Base-by-base conservation (phyloP, 2,888 invertebrate genomes). In the Scaeva pyrastri region DNA sequence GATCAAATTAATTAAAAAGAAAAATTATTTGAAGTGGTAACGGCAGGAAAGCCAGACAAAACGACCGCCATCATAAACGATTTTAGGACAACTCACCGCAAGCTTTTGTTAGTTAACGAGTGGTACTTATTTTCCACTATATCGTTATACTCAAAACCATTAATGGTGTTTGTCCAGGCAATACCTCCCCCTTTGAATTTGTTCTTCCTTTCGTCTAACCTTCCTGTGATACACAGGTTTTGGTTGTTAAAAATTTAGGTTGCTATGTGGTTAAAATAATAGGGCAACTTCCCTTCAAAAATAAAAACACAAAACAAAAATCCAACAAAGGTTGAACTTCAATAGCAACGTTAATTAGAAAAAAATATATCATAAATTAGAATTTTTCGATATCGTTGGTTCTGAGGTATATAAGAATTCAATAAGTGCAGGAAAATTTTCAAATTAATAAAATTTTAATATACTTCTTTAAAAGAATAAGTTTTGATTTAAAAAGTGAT, bases 1-100 rank as follows among this genome's bases (percentile, higher is more conserved):
- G 36, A 39, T 60, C 39, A 60, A 60, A 60, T 60, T 60, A 60
- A 60, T 60, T 60, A 60, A 60, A 60, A 60, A 7, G 39, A 41
- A 60, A 60, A 60, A 31, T 31, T 60, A 60, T 41, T 39, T 39
- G 21, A 19, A 60, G 60, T 21, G 60, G 39, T 39, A 14, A 39
- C n/a, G n/a, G 19, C 4, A 41, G 3, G 21, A 21, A 6, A 21
- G 14, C 39, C 60, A 60, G 39, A 60, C 60, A 60, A 60, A 60
- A 14, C 60, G 39, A 60, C 60, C 60, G 21, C 39, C 3, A 60
- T 21, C 14, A 12, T 19, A 12, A 60, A 60, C 60, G 14, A 60
- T 60, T 60, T 60, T 39, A 21, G 60, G 60, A 60, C 60, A 60
- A 60, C 60, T 60, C 7, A 14, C 60, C 60, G 19, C 60, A 60